Evolutionary conservation across 2,888 invertebrate species (phyloP), one percentile per base, ranked within the genome.

Genomic region (Campaea margaritaria): DNA sequence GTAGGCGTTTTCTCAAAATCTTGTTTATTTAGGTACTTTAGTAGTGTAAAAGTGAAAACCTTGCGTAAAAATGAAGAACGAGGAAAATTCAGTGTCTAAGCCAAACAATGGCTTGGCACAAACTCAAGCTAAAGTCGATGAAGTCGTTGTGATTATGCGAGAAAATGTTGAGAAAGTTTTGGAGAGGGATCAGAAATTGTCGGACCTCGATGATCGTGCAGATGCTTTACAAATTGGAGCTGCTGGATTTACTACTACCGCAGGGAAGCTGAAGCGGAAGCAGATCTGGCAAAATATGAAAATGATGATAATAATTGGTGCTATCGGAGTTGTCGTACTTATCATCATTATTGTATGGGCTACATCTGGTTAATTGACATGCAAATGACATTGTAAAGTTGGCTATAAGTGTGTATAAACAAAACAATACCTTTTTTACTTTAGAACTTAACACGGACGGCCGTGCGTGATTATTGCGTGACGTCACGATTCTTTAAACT

Each of bases 251-350:
- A 49, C 52, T 8, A 47, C 42, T 1, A 52, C 52, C 0, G 58
- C 99, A 70, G 98, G 97, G 67, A 98, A 98, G 93, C 94, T 99
- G 73, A 99, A 99, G 92, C 94, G 98, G 84, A 99, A 99, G 91
- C 98, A 97, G 86, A 98, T 98, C 98, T 96, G 98, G 96, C 97
- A 98, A 92, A 99, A 99, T 91, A 94, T 98, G 89, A 99, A 99
- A 94, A 97, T 97, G 97, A 97, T 97, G 97, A 95, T 97, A 82
- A 97, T 97, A 72, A 96, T 97, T 93, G 97, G 97, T 76, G 96
- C 96, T 73, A 97, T 97, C 83, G 97, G 95, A 70, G 94, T 95
- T 72, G 94, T 97, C 70, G 89, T 97, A 83, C 93, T 97, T 87
- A 96, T 96, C 86, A 96, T 97, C 79, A 96, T 97, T 81, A 95